phyloP scores from a whole-genome alignment of 2,113 vertebrate species.

The Colius striatus region DNA sequence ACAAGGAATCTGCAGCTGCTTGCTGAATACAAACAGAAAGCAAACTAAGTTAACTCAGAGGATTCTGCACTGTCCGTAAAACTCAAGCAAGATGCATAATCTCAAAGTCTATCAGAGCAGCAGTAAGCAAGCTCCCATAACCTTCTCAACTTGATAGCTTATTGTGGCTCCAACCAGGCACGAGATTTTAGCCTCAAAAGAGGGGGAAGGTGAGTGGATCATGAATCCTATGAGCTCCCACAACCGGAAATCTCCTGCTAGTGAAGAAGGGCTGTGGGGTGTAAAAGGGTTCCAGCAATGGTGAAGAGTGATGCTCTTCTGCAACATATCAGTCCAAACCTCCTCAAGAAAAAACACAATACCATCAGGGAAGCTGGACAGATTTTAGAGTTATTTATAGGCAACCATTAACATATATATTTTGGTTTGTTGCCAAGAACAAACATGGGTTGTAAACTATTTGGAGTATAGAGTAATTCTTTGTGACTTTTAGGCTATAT shows the following conservation, averaged over 20 bases:
- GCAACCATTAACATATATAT: background rate
- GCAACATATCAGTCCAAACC: background rate
- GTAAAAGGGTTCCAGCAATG: background rate
- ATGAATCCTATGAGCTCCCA: background rate
- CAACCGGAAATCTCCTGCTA: background rate
- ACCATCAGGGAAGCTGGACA: background rate
- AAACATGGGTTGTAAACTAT: background rate
- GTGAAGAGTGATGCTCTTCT: background rate
- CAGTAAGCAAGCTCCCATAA: too few species aligned
- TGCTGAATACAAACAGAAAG: conserved; percentile 21
- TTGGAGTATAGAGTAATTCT: background rate
- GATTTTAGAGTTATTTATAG: background rate
- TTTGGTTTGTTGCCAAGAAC: background rate
- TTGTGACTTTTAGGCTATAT: background rate
- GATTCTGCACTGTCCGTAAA: too few species aligned
- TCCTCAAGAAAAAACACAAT: background rate
- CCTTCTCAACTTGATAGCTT: background rate
- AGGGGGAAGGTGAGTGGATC: background rate
- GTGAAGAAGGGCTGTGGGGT: background rate
- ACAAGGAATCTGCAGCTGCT: conserved; percentile 43
- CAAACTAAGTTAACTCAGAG: too few species aligned
- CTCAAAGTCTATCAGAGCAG: too few species aligned
- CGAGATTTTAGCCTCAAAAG: background rate
- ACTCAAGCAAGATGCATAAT: too few species aligned
- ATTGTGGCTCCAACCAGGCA: background rate